Conservation (phyloP, 2,797 vertebrate species). For the Miopithecus talapoin region DNA sequence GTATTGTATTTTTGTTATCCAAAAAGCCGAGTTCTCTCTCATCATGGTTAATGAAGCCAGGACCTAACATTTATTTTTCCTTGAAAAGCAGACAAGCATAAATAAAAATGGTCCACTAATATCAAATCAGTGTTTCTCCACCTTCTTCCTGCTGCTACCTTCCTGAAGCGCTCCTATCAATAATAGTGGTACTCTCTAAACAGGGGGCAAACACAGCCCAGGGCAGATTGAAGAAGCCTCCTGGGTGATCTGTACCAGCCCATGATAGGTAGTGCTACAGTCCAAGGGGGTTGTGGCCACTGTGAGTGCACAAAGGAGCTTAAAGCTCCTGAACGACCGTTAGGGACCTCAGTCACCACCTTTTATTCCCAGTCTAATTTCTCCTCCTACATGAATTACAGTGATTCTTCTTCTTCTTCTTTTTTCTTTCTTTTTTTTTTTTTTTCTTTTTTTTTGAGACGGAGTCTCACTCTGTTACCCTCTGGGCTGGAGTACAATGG, state of each 20-base stretch:
- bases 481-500: neutral
- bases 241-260: fast-evolving
- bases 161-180: fast-evolving
- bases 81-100: neutral
- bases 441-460: neutral
- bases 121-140: neutral
- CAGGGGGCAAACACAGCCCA: neutral
- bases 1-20: neutral
- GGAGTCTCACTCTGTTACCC: neutral
- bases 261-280: neutral
- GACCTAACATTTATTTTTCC: neutral
- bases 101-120: fast-evolving
- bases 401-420: neutral
- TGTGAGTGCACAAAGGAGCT: fast-evolving
- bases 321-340: neutral
- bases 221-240: neutral
- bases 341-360: neutral
- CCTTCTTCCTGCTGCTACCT: too few relatives aligned
- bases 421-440: too few relatives aligned
- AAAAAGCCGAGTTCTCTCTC: neutral
- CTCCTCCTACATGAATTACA: neutral
- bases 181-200: neutral
- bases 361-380: neutral
- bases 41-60: neutral
- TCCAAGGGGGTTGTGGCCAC: neutral